These are phyloP conservation scores for Smittia sp. DNA, from an alignment of 2,888 invertebrate species.

Conservation along the genomic window DNA sequence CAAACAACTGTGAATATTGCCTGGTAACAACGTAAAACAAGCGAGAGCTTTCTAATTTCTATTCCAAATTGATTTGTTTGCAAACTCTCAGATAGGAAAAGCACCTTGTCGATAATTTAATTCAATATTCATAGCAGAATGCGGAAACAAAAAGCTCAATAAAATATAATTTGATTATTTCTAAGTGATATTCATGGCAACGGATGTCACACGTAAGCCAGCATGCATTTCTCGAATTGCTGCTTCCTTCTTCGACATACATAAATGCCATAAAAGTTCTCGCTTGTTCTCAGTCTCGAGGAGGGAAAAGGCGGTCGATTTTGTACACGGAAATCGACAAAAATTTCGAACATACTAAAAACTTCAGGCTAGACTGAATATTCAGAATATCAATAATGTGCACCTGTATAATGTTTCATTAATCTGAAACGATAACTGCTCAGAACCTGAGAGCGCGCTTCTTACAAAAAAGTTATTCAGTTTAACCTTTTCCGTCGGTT, in stretches of 20 bases:
- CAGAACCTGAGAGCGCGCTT: too few relatives aligned
- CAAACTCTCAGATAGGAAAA: neutral
- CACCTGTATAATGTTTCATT: too few relatives aligned
- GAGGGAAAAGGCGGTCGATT: neutral
- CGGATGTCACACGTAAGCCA: neutral
- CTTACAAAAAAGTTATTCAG: too few relatives aligned
- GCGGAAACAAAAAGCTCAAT: constrained; percentile 23
- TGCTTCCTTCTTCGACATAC: neutral
- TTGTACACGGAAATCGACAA: neutral
- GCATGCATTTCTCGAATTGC: neutral
- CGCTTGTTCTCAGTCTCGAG: neutral
- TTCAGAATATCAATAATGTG: neutral
- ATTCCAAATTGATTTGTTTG: neutral
- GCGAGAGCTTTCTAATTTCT: neutral
- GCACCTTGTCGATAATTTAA: constrained; percentile 25
- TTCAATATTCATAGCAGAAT: constrained; percentile 24
- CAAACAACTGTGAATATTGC: too few relatives aligned
- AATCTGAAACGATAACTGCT: too few relatives aligned
- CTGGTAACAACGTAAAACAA: too few relatives aligned
- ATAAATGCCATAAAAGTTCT: neutral
- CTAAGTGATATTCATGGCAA: constrained; percentile 36
- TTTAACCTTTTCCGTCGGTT: too few relatives aligned
- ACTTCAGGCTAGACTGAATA: constrained; percentile 33
- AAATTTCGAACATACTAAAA: constrained; percentile 28
- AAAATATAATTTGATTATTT: constrained; percentile 41